Percentiles rank a stretch among this genome's conserved stretches.
These are phyloP conservation scores for Leptinotarsa peninsularis DNA, from an alignment of 2,888 invertebrate genomes.

Conservation along the genomic window DNA sequence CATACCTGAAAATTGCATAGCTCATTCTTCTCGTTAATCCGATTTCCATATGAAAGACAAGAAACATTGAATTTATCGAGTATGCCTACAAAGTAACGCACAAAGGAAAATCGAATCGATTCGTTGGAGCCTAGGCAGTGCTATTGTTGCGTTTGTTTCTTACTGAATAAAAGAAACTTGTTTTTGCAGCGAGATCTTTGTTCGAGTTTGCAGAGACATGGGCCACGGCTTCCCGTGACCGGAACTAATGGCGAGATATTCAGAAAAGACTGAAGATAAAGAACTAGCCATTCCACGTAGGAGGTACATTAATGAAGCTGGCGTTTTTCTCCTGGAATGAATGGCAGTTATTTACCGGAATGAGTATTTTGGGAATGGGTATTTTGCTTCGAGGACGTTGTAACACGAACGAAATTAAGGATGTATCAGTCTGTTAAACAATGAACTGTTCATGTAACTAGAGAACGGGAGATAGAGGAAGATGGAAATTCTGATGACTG, in stretches of 20 bases:
- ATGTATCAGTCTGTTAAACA: not conserved
- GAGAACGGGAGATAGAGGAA: too few species aligned
- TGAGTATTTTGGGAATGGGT: not conserved
- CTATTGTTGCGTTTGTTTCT: conserved; percentile 11
- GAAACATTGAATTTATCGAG: conserved; percentile 4
- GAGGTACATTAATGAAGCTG: not conserved
- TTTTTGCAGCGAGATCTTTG: conserved; percentile 5
- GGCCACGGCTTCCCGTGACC: conserved; percentile 21
- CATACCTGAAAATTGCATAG: not conserved
- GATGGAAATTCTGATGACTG: too few species aligned
- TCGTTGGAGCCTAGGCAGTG: not conserved
- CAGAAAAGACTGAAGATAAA: conserved; percentile 10
- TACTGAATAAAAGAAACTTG: conserved; percentile 12
- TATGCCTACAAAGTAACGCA: conserved; percentile 9
- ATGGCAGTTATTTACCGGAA: not conserved
- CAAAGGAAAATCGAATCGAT: conserved; percentile 20
- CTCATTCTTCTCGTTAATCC: not conserved
- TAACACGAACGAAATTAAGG: not conserved
- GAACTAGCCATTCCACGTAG: not conserved
- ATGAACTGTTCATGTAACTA: not conserved
- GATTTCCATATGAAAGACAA: conserved; percentile 4
- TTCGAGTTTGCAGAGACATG: conserved; percentile 10
- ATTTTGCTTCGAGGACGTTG: not conserved
- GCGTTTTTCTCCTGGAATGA: conserved; percentile 1
- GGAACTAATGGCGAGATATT: conserved; percentile 19